Evolutionary conservation across 1,140 invertebrate species (phyloP), one percentile per base, ranked within the genome.

Genomic region (Drosophila sp.): DNA sequence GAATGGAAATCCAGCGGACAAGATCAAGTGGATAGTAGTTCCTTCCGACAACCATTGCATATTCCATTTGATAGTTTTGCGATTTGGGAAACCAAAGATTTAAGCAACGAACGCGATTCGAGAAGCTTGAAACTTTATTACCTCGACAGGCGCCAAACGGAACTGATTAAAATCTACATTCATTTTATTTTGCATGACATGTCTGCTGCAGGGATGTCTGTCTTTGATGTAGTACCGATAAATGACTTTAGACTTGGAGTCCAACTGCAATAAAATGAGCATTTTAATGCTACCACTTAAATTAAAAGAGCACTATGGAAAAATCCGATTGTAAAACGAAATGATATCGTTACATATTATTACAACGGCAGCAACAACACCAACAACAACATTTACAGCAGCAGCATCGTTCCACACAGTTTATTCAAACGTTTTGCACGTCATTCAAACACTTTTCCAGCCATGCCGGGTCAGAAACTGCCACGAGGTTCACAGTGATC

Each of bases 51-150:
- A 7, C 27, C 9, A 9, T 9, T 25, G 21, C 14, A 18, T 9
- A 53, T 58, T 25, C 54, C 56, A 56, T 53, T 38, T 13, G 2
- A 38, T 13, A 3, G 36, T n/a, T 45, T 58, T 34, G 34, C 27
- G 27, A 6, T 46, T 7, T n/a, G 43, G 50, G 14, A 65, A 81
- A 65, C 70, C 4, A 84, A 83, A 83, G 80, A 83, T 73, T 80
- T 41, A 40, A 45, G 61, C 67, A 72, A 63, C 80, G 58, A 81
- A 86, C 81, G 78, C 46, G 70, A 21, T 66, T 51, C 57, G 67
- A n/a, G 57, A 76, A 86, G 76, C 71, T 73, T n/a, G n/a, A 54
- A 48, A 65, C 71, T 51, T 41, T 8, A 18, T 13, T 16, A 9
- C 16, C 27, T 29, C 4, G 4, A 6, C 27, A 29, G 4, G 27